Evolutionary conservation across 2,113 vertebrate genomes (phyloP).

Genomic region (Thermophis baileyi): DNA sequence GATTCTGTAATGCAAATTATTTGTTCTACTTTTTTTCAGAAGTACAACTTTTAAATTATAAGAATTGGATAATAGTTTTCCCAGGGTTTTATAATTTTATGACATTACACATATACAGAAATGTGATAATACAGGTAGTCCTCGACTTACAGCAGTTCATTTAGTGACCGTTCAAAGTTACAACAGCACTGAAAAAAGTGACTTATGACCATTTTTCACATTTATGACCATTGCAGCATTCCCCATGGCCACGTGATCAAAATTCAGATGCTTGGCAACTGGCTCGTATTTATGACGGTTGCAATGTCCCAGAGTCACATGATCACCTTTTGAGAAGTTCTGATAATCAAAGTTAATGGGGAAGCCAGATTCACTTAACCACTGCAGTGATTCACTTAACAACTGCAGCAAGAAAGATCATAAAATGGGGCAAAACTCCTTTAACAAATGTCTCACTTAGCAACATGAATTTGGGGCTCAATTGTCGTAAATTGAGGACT

Average conservation of each 20-base stretch:
- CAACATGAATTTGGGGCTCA: neutral
- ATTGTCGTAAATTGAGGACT: neutral
- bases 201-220: neutral
- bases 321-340: neutral
- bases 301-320: neutral
- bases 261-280: neutral
- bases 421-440: neutral
- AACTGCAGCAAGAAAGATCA: neutral
- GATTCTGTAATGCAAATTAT: neutral
- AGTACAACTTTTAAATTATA: neutral
- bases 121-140: neutral
- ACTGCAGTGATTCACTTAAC: neutral
- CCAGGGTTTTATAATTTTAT: neutral
- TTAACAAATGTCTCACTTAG: neutral
- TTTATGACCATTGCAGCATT: neutral
- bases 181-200: too few species aligned
- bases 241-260: neutral
- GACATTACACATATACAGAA: neutral
- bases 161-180: too few species aligned
- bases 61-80: neutral
- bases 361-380: neutral
- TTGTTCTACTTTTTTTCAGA: neutral
- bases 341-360: neutral
- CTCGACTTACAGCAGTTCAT: too few species aligned
- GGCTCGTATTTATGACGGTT: neutral